Evolutionary conservation across 35 echinoderm and acorn worm species (phyloP), one percentile per base, ranked within the genome.

Genomic region (Lytechinus pictus): DNA sequence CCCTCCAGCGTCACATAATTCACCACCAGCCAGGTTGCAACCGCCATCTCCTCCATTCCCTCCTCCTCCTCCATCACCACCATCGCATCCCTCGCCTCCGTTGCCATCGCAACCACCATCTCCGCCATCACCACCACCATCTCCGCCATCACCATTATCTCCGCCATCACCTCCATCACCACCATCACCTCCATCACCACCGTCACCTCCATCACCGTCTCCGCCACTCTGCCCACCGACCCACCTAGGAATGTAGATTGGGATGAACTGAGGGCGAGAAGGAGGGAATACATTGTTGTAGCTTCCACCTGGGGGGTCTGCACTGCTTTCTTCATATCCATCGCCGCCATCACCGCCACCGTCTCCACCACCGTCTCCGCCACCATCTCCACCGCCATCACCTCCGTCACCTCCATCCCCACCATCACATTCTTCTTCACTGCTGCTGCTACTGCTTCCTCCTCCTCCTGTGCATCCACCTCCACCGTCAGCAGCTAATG

Each of bases 41-140:
- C 88, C 88, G 14, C 88, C 88, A 90, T 90, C 88, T 33, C 88
- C 88, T 52, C 88, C 88, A 54, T 54, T 8, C 28, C 52, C 88
- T 90, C 88, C 88, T 52, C 9, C 88, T 10, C 88, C 88, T 8
- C 88, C 87, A 52, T 16, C 87, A 27, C 87, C 21, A 11, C 87
- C 88, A 8, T 54, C 88, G 28, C 88, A 19, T 44, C 88, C 88
- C 7, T 54, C n/a, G 52, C 88, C 88, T n/a, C n/a, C 88, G 9
- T 27, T 19, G 11, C 88, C 88, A 54, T 27, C 88, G 27, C 27
- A 19, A 54, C 88, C 52, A 52, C 88, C 88, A 52, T 27, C 88
- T 52, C 52, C 88, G 9, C 27, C 88, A 54, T 27, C 88, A 90
- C 52, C 52, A 10, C 24, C 87, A 53, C 87, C 87, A 12, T 44